phyloP scores from a whole-genome alignment of 2,888 invertebrate species.

The Chymomyza amoena region DNA sequence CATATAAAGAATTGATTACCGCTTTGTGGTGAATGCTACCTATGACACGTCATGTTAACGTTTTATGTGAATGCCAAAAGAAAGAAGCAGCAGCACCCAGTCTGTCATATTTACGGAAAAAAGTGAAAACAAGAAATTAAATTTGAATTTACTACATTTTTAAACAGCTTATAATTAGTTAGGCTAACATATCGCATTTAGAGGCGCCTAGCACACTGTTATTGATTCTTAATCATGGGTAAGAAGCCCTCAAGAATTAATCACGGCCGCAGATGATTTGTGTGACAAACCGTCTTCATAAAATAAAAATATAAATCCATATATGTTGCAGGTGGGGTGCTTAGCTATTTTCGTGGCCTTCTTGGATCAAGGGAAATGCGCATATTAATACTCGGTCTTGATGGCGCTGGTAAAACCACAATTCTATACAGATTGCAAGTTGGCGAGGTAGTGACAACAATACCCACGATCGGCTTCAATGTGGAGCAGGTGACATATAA shows the following conservation, averaged over 20 bases:
- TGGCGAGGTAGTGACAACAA: constrained; percentile 98
- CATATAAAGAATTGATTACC: constrained; percentile 3
- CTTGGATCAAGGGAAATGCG: constrained; percentile 98
- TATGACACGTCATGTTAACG: constrained; percentile 66
- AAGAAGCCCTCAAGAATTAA: constrained; percentile 7
- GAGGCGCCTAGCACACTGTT: constrained; percentile 55
- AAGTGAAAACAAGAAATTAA: constrained; percentile 63
- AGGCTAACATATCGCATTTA: constrained; percentile 56
- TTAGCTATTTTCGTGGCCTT: constrained; percentile 97
- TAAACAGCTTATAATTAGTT: constrained; percentile 40
- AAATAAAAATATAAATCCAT: constrained; percentile 31
- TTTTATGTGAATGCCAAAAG: constrained; percentile 44
- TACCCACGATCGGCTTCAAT: constrained; percentile 98
- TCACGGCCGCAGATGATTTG: neutral
- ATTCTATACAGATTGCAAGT: constrained; percentile 98
- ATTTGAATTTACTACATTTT: constrained; percentile 38
- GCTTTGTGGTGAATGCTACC: constrained; percentile 49
- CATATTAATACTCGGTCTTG: constrained; percentile 97
- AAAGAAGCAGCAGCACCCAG: constrained; percentile 30
- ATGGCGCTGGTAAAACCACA: constrained; percentile 99
- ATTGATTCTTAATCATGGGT: constrained; percentile 55
- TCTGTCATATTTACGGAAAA: constrained; percentile 47
- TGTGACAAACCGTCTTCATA: constrained; percentile 18
- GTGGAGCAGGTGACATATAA: constrained; percentile 99
- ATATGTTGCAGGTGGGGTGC: constrained; percentile 88